These are phyloP conservation scores for Endomychus coccineus DNA, from an alignment of 2,888 invertebrate species.

Conservation along the genomic window DNA sequence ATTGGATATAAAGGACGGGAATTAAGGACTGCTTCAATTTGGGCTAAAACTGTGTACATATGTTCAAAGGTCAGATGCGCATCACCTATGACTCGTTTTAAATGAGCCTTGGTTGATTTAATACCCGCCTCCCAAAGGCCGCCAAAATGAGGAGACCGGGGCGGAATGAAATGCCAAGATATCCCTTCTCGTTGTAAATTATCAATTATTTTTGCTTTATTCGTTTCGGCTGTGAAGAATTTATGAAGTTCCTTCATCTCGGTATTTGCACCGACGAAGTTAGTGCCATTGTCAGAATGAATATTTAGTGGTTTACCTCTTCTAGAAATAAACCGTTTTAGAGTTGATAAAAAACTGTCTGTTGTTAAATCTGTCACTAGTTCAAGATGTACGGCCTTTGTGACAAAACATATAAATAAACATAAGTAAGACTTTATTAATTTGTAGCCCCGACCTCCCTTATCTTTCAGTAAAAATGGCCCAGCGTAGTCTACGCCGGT, in stretches of 20 bases:
- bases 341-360: constrained; percentile 21
- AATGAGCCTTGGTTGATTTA: constrained; percentile 15
- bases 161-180: constrained; percentile 19
- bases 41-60: constrained; percentile 22
- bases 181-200: constrained; percentile 9
- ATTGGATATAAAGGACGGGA: constrained; percentile 25
- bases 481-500: no score
- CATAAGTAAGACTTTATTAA: no score
- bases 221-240: constrained; percentile 10
- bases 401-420: no score
- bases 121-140: constrained; percentile 19
- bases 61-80: constrained; percentile 25
- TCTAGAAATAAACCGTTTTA: constrained; percentile 24
- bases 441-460: no score
- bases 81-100: constrained; percentile 20
- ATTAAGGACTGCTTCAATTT: constrained; percentile 28
- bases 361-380: constrained; percentile 22
- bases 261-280: constrained; percentile 18
- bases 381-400: constrained; percentile 30
- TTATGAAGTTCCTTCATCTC: constrained; percentile 11
- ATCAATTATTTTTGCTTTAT: constrained; percentile 5
- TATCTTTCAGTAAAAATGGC: no score
- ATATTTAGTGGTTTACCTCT: constrained; percentile 22
- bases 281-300: constrained; percentile 25
- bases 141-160: constrained; percentile 19